Base-by-base conservation (phyloP, 2,888 invertebrate genomes). In the Nemoura dubitans region DNA sequence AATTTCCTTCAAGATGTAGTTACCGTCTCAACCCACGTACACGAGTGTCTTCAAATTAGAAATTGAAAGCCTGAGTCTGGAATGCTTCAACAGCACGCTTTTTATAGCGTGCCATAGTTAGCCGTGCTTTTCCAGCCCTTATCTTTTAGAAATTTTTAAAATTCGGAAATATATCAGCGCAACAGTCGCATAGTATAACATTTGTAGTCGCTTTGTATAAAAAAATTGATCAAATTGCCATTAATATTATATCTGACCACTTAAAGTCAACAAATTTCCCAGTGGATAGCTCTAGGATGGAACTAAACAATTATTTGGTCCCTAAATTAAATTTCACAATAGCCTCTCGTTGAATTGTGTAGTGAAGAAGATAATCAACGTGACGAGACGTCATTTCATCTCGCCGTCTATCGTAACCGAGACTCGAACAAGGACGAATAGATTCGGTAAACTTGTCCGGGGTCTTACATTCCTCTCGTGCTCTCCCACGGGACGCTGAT, bases 401-500 rank as follows among this genome's bases (percentile, higher is more conserved):
- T 21, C 21, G 59, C 16, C 59, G n/a, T 59, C 6, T 10, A 59
- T 59, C 21, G 59, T 59, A 21, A 21, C 59, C 59, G 59, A 14
- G 36, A n/a, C 25, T 83, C 43, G 59, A 59, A 83, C 83, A 43
- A 78, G 29, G 78, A 28, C 59, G 59, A 28, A 43, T 28, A 83
- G 42, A 59, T 76, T 84, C 28, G 27, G 76, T 59, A 83, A 83
- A 83, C 83, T 83, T 43, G 83, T 36, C 36, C 59, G 59, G 59
- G 21, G 59, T 84, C 84, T 84, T 76, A 27, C 29, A 76, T 27
- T 27, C 84, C 59, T 25, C 29, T 76, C 76, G 59, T 43, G 26
- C 30, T n/a, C n/a, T 76, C 84, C 84, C 84, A 2, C 76, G 59
- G 29, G 84, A 42, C 42, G 82, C 87, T 87, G 87, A 86, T 87